Percentiles rank a stretch among this genome's conserved stretches.
Evolutionary conservation across 2,113 vertebrate species (phyloP).

Genomic region (Philantomba maxwellii): DNA sequence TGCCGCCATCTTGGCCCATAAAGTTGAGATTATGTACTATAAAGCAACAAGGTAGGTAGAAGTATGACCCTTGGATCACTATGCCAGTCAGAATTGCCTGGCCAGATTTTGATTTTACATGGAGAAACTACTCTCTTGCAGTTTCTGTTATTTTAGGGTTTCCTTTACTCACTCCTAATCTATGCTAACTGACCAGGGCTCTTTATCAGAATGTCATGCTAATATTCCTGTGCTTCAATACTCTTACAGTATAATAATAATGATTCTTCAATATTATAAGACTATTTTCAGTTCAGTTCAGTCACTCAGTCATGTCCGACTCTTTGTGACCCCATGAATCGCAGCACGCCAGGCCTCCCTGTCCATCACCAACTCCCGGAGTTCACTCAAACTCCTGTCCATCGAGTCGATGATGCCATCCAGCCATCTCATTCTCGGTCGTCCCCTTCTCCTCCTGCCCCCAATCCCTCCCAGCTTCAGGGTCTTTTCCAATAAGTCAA

Average conservation of each 20-base stretch:
- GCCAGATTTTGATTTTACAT: background rate
- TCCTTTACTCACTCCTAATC: background rate
- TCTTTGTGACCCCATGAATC: no score
- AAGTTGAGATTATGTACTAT: background rate
- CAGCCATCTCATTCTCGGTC: no score
- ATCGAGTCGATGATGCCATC: no score
- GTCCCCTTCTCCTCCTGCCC: no score
- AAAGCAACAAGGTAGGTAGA: background rate
- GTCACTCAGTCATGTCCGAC: rapidly evolving
- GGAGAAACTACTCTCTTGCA: background rate
- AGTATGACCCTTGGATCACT: background rate
- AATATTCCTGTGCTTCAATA: background rate
- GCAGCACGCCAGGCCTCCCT: no score
- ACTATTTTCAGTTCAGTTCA: background rate
- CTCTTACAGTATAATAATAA: background rate
- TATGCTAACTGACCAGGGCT: background rate
- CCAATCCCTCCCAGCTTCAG: no score
- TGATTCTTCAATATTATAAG: background rate
- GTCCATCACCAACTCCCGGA: no score
- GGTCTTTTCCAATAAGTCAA: no score
- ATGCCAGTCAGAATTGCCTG: background rate
- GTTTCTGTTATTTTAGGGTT: background rate
- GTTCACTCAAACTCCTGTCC: no score
- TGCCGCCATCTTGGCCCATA: background rate
- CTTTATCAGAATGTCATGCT: background rate